Base-by-base conservation (phyloP, 2,888 invertebrate species). In the Cephus runcator region DNA sequence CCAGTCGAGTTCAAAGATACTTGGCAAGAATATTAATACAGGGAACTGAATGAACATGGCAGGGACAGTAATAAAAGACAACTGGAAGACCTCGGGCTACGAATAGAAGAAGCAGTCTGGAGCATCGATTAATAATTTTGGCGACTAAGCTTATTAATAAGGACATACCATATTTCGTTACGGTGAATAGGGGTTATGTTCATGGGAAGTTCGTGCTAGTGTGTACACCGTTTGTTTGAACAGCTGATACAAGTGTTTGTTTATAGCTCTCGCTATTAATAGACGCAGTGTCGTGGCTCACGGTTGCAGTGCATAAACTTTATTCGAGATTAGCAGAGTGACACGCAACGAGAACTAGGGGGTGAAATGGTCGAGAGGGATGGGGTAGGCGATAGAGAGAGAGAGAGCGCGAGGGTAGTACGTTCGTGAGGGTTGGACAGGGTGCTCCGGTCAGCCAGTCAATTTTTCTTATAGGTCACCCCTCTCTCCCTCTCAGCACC, bases 391-490 rank as follows among this genome's bases (percentile, higher is more conserved):
- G 56, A 84, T 78, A 80, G 80, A 73, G 79, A 75, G 76, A 71
- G 34, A 73, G 77, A 79, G 34, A 34, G 77, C 69, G 75, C 75
- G 75, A 78, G 75, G 77, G 75, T 75, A 69, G 76, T 76, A 77
- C 76, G 78, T 73, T 78, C 74, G 56, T 34, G 40, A 69, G n/a
- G 34, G 34, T 77, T 69, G 73, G 33, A 71, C 73, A 77, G 69
- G 77, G 77, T 74, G 77, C 82, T 84, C 84, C 79, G 83, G 81
- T 81, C 77, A 77, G 81, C 82, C 86, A 86, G 88, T 88, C 88
- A 87, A 90, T 88, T 89, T 90, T 89, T 90, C 88, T 90, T 88
- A 87, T 87, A 87, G 88, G 86, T 88, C 88, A 87, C 76, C 78
- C 36, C 36, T 3, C 12, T 1, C 12, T 3, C 11, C 12, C n/a